phyloP scores from a whole-genome alignment of 2,888 invertebrate genomes.

The Phaedon cochleariae region DNA sequence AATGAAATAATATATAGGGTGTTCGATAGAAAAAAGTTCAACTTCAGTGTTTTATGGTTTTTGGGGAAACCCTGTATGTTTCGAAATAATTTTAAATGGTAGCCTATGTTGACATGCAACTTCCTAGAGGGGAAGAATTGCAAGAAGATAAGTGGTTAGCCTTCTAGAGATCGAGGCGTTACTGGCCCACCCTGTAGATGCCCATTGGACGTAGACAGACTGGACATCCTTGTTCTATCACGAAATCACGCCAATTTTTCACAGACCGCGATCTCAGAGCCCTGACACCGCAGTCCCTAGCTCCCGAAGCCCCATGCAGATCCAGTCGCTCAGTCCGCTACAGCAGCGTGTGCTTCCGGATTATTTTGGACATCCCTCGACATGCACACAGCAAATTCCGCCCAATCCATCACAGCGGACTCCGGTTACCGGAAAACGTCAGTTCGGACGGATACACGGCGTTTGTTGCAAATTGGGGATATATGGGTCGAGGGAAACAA shows the following conservation, averaged over 20 bases:
- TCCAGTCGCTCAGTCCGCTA: constrained; percentile 21
- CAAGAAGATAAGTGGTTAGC: too few relatives aligned
- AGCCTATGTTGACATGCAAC: too few relatives aligned
- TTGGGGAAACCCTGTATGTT: too few relatives aligned
- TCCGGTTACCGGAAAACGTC: constrained; percentile 35
- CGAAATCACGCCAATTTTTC: background rate
- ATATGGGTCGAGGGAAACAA: background rate
- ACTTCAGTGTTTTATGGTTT: too few relatives aligned
- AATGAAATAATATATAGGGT: too few relatives aligned
- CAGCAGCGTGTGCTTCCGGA: constrained; percentile 29
- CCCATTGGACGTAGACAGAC: too few relatives aligned
- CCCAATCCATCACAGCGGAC: constrained; percentile 34
- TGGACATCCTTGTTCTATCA: too few relatives aligned
- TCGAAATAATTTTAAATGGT: too few relatives aligned
- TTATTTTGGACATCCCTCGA: constrained; percentile 31
- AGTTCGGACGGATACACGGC: constrained; percentile 30
- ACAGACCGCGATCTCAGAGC: background rate
- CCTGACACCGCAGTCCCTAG: background rate
- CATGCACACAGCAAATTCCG: constrained; percentile 33
- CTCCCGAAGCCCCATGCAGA: constrained; percentile 4
- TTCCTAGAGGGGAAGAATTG: too few relatives aligned
- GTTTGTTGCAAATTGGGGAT: constrained; percentile 24
- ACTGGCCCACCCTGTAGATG: too few relatives aligned
- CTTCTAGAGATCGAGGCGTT: too few relatives aligned
- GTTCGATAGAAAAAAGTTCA: too few relatives aligned